Evolutionary conservation across 2,888 invertebrate species (phyloP).

Genomic region (Erpobdella octoculata): DNA sequence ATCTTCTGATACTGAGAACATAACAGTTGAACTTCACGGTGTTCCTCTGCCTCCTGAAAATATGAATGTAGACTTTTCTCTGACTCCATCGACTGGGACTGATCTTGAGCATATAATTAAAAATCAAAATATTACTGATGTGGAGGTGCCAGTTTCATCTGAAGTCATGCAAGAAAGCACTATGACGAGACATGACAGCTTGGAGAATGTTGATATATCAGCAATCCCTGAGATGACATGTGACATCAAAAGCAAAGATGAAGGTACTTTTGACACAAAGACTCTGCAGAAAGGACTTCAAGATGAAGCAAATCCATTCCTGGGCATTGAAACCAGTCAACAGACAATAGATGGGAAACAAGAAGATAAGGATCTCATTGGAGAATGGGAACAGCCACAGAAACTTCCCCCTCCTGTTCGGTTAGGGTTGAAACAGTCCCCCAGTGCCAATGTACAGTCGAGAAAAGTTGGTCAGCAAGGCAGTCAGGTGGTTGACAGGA

Average conservation of each 20-base stretch:
- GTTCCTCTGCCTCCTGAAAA: background rate
- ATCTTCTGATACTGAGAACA: background rate
- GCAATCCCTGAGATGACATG: background rate
- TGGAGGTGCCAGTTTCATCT: background rate
- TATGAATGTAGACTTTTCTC: no score
- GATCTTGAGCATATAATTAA: background rate
- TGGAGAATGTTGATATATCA: background rate
- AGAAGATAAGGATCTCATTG: background rate
- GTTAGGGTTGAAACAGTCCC: background rate
- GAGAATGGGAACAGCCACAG: background rate
- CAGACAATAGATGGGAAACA: no score
- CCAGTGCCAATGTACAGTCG: background rate
- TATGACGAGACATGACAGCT: background rate
- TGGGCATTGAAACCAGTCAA: background rate
- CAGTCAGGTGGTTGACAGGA: background rate
- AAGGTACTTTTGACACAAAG: background rate
- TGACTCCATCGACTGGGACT: no score
- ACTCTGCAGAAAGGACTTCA: background rate
- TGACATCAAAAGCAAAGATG: background rate
- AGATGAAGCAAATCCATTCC: conserved; percentile 3
- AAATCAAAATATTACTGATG: background rate
- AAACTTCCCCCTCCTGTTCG: background rate
- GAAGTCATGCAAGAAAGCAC: background rate
- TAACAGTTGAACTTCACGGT: background rate
- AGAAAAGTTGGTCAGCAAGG: background rate